Base-by-base conservation (phyloP, 2,797 vertebrate species). In the Tiaroga cobitis region DNA sequence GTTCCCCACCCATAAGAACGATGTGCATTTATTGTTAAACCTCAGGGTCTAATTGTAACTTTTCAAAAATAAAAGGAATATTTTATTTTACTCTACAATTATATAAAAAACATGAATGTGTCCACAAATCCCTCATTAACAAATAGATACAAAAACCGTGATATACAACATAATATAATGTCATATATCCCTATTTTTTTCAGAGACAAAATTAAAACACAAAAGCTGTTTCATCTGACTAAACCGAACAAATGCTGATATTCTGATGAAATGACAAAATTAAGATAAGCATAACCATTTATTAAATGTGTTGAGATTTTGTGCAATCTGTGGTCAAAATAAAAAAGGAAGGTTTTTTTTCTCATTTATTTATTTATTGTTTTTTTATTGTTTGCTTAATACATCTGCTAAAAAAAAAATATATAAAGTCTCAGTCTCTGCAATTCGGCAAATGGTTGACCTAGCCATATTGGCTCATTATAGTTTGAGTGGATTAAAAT, bases 401-500 rank as follows among this genome's bases (percentile, higher is more conserved):
- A 3, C 0, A 29, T 39, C 93, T 37, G n/a, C 34, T 79, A 19
- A 16, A 37, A 26, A 63, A 63, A n/a, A 80, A 67, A 81, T 13
- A 81, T 72, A 83, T n/a, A 77, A 69, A 63, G 51, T 63, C 24
- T n/a, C 69, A 80, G 59, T 73, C 26, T 26, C 78, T 79, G 56
- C 43, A 73, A 65, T 86, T 77, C 69, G 75, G 83, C 83, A 91
- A 92, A 90, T 92, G 65, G 81, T 80, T 82, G 81, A 91, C 92
- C 92, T 92, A 93, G 90, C 85, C 91, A 88, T 85, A 85, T 93
- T 92, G 90, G 81, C 86, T 91, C 91, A 94, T 95, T 92, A 94
- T 90, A 92, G 83, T 88, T 95, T 93, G 95, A 96, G 95, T 93
- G 94, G 94, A 93, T 95, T 94, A 95, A 96, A 94, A 93, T 93